phyloP scores from a whole-genome alignment of 2,888 invertebrate genomes.

The Athrips mouffetella region DNA sequence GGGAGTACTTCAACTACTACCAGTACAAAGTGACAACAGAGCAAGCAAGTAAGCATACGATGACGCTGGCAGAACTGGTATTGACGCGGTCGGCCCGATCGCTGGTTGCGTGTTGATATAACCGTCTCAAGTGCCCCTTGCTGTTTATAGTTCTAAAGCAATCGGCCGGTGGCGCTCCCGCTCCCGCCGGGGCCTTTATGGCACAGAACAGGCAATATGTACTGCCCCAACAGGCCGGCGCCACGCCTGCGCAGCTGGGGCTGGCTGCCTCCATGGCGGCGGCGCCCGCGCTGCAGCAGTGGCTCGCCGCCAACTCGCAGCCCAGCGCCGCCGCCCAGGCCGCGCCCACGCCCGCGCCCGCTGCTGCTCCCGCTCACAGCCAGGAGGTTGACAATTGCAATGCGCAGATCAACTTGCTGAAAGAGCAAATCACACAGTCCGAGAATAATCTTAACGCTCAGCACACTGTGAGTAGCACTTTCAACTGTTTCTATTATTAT shows the following conservation, averaged over 20 bases:
- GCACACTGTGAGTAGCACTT: conserved; percentile 82
- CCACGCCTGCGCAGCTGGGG: conserved; percentile 77
- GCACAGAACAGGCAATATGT: conserved; percentile 79
- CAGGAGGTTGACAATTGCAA: conserved; percentile 78
- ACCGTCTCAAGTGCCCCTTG: conserved; percentile 74
- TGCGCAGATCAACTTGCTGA: conserved; percentile 88
- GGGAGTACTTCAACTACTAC: conserved; percentile 97
- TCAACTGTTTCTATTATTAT: neutral
- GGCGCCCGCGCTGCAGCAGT: conserved; percentile 68
- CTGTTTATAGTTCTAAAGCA: conserved; percentile 87
- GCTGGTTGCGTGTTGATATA: conserved; percentile 63
- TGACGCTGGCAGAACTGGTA: conserved; percentile 53
- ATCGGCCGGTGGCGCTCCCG: conserved; percentile 76
- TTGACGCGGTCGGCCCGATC: conserved; percentile 55
- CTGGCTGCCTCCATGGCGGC: conserved; percentile 74
- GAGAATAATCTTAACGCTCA: conserved; percentile 98
- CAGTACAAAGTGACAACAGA: conserved; percentile 97
- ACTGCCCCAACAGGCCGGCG: conserved; percentile 77
- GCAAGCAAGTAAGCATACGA: conserved; percentile 89
- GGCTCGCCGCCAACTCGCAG: conserved; percentile 61
- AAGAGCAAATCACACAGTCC: conserved; percentile 96
- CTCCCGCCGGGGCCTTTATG: conserved; percentile 76
- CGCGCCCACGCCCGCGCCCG: conserved; percentile 37
- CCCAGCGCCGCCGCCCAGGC: conserved; percentile 33
- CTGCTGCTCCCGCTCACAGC: too few species aligned